Evolutionary conservation across 2,797 vertebrate species (phyloP), one percentile per base, ranked within the genome.

Genomic region (Gymnodraco acuticeps): DNA sequence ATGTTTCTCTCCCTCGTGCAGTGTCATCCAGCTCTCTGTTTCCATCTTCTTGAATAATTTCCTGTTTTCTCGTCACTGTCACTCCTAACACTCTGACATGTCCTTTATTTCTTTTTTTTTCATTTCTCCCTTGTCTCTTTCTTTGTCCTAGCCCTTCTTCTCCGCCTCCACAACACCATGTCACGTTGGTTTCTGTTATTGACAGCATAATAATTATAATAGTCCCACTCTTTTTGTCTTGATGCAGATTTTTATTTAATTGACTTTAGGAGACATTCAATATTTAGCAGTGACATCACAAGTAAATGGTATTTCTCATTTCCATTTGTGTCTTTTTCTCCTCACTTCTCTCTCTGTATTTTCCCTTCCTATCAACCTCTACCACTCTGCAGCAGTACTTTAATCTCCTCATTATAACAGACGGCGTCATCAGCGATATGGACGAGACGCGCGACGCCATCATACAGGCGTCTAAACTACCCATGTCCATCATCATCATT

Each of bases 401-500:
- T 93, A 99, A 95, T 69, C 96, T 99, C 75, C 96, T 99, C 80
- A 99, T 99, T 84, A 98, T 99, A 92, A 99, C 98, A 0, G 98
- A 99, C 0, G 98, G 98, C 0, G 98, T 99, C 87, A 99, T 99
- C 94, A 99, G 98, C 0, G 98, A 99, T 90, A 99, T 99, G 98
- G 98, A 99, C 0, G 98, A 99, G 95, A 99, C 98, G 0, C 92
- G 98, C 0, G 93, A 99, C 0, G 97, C 98, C 0, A 95, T 99
- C 52, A 97, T 99, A 1, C 96, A 99, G 92, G 98, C 98, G 0
- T 97, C 98, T 64, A 97, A 96, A 91, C 92, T 99, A 76, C 98
- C 98, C 84, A 99, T 99, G 98, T 99, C 98, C 83, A 97, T 99
- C 89, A 99, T 99, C 89, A 99, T 99, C 27, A 96, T 99, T 0